phyloP scores from a whole-genome alignment of 2,797 vertebrate genomes.

The Cacajao melanocephalus region DNA sequence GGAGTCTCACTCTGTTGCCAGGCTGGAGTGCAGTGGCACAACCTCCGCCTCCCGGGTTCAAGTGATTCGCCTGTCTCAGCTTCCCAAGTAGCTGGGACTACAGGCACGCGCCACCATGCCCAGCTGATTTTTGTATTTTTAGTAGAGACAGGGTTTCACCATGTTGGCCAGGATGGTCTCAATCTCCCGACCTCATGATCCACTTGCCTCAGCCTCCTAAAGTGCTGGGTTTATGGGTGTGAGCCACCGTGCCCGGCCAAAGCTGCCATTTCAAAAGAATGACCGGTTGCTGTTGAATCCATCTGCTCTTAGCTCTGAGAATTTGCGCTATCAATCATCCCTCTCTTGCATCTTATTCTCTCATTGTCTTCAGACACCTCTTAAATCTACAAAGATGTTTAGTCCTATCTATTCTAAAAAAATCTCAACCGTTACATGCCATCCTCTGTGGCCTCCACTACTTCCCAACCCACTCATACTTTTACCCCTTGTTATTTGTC shows the following conservation, averaged over 20 bases:
- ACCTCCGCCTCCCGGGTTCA: neutral
- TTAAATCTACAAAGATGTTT: neutral
- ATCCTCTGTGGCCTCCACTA: neutral
- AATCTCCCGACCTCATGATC: neutral
- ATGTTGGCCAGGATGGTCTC: neutral
- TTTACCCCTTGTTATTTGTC: neutral
- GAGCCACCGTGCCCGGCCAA: neutral
- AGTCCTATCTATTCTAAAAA: neutral
- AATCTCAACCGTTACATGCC: neutral
- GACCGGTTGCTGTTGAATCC: neutral
- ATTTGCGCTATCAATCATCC: neutral
- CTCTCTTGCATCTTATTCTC: neutral
- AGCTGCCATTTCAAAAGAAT: neutral
- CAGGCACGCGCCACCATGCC: fast-evolving
- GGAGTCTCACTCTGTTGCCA: neutral
- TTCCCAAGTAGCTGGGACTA: neutral
- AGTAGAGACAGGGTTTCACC: neutral
- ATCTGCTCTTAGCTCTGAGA: neutral
- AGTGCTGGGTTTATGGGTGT: neutral
- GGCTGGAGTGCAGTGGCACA: neutral
- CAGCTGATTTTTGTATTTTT: neutral
- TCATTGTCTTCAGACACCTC: neutral
- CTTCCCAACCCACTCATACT: neutral
- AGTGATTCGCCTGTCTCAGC: neutral
- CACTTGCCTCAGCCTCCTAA: neutral